Conservation (phyloP, 92 coral and sea anemone species). For the Epizoanthus scotinus region DNA sequence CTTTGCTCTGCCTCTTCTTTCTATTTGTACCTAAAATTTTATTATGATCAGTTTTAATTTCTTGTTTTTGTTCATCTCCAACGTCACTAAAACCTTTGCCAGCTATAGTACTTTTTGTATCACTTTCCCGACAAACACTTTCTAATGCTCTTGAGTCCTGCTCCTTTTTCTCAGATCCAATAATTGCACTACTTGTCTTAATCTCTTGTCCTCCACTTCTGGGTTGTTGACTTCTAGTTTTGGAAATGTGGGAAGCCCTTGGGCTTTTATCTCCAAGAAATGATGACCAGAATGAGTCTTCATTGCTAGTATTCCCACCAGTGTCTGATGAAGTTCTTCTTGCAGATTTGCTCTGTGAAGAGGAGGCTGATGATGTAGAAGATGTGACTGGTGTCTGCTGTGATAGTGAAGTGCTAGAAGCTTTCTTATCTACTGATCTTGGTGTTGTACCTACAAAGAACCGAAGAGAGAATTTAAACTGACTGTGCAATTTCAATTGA, state of each 20-base stretch:
- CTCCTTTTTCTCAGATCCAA: not conserved
- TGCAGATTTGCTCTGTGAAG: slow-evolving; percentile 26
- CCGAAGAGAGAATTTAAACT: not conserved
- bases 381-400: slow-evolving; percentile 4
- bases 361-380: slow-evolving; percentile 11
- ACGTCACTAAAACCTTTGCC: slow-evolving; percentile 1
- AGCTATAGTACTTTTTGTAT: not conserved
- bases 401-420: not conserved
- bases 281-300: slow-evolving; percentile 83
- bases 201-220: slow-evolving; percentile 33
- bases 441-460: slow-evolving; percentile 16
- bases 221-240: slow-evolving; percentile 34
- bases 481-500: too few species aligned
- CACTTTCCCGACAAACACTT: not conserved
- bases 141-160: not conserved
- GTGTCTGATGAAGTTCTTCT: slow-evolving; percentile 27
- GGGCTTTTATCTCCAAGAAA: slow-evolving; percentile 67
- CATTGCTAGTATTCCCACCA: slow-evolving; percentile 40
- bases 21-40: not conserved
- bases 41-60: not conserved
- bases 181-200: not conserved
- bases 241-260: not conserved
- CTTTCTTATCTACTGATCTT: slow-evolving; percentile 16
- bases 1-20: not conserved
- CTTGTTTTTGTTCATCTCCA: not conserved